Evolutionary conservation across 1,140 invertebrate genomes (phyloP).

Genomic region (Macrobrachium nipponense): DNA sequence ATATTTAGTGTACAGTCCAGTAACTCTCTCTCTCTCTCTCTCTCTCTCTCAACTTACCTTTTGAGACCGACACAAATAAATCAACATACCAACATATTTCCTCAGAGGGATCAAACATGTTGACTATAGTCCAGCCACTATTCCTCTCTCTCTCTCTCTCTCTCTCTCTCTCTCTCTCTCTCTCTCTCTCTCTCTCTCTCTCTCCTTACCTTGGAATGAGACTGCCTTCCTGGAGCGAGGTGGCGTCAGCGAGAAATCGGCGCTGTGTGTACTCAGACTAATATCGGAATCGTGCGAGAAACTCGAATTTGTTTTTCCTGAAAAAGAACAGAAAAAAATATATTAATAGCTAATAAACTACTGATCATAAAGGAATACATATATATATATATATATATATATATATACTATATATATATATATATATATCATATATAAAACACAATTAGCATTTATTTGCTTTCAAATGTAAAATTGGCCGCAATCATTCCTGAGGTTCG

Average conservation of each 20-base stretch:
- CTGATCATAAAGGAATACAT: constrained; percentile 1
- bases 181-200: constrained; percentile 15
- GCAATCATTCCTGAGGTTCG: not conserved
- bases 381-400: constrained; percentile 38
- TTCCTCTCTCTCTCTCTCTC: not conserved
- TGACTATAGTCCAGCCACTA: too few species aligned
- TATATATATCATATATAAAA: constrained; percentile 35
- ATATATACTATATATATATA: constrained; percentile 42
- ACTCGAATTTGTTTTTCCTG: constrained; percentile 56
- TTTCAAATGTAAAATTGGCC: constrained; percentile 1
- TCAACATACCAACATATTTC: too few species aligned
- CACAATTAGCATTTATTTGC: constrained; percentile 24
- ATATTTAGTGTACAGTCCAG: too few species aligned
- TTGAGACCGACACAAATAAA: too few species aligned
- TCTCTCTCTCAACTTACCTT: too few species aligned
- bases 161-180: not conserved
- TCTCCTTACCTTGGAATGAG: constrained; percentile 53
- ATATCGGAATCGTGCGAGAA: constrained; percentile 55
- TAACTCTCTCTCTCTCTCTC: too few species aligned
- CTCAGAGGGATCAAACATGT: too few species aligned
- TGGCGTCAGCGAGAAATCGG: constrained; percentile 52
- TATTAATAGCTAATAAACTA: not conserved
- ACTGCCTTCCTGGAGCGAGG: constrained; percentile 55
- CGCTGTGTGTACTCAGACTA: constrained; percentile 51
- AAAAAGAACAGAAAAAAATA: not conserved